phyloP scores from a whole-genome alignment of 2,797 vertebrate species.

The Lepilemur ruficaudatus region DNA sequence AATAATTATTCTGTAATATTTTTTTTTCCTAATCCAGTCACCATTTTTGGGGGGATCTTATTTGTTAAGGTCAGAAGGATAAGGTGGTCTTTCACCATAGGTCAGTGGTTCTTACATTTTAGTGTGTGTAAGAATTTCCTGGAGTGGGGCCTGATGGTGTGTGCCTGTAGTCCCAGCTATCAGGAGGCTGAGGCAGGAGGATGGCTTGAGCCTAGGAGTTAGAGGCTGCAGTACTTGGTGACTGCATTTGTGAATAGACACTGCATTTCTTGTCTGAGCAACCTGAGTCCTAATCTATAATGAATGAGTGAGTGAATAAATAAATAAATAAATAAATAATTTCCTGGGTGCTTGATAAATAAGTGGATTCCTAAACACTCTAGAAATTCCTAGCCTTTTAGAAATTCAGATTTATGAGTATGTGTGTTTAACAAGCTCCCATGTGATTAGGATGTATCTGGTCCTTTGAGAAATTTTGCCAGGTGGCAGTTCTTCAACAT shows the following conservation, averaged over 20 bases:
- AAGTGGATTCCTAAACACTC: background rate
- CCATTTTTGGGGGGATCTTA: background rate
- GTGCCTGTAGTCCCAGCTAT: background rate
- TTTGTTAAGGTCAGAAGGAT: background rate
- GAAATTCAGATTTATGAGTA: background rate
- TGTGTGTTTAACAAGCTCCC: background rate
- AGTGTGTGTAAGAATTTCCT: background rate
- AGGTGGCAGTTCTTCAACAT: background rate
- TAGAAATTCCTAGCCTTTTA: background rate
- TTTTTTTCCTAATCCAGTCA: constrained; percentile 7
- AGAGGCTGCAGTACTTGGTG: background rate
- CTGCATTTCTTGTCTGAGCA: background rate
- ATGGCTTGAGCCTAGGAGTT: background rate
- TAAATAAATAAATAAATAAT: background rate
- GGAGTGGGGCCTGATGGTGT: too few species aligned
- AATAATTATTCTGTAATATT: background rate
- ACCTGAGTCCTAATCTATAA: background rate
- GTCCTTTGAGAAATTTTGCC: constrained; percentile 22
- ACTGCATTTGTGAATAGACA: background rate
- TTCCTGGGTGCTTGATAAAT: background rate
- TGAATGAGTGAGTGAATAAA: too few species aligned
- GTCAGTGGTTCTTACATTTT: background rate
- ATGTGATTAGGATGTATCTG: background rate
- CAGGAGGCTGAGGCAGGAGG: background rate
- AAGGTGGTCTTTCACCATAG: background rate